Evolutionary conservation across 23 tunicate species (phyloP).

Genomic region (Oikopleura dioica): DNA sequence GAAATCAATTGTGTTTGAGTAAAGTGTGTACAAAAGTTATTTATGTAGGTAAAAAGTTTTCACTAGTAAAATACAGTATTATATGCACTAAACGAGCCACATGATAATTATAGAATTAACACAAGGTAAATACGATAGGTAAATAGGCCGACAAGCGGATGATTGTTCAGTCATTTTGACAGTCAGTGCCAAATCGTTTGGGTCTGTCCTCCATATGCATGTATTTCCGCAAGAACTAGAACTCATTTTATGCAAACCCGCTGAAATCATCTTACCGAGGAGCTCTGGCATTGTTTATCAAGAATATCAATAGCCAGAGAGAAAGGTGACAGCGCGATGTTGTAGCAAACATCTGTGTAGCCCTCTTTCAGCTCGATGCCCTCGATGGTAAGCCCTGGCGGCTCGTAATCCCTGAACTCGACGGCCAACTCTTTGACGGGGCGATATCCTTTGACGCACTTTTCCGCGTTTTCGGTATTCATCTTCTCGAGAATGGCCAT

Average conservation of each 20-base stretch:
- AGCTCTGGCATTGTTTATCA: not conserved
- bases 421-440: not conserved
- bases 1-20: no score
- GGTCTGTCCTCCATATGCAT: not conserved
- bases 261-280: not conserved
- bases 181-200: not conserved
- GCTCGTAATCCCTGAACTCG: slow-evolving; percentile 3
- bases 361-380: not conserved
- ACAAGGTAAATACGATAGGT: no score
- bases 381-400: not conserved
- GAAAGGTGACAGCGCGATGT: not conserved
- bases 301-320: not conserved
- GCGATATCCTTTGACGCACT: not conserved
- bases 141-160: no score
- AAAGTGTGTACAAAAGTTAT: no score
- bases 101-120: no score
- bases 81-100: no score
- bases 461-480: not conserved
- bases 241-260: not conserved
- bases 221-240: not conserved
- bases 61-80: no score
- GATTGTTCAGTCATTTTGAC: not conserved
- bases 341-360: not conserved
- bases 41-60: no score
- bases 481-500: not conserved